These are phyloP conservation scores for Callinectes sapidus DNA, from an alignment of 2,888 invertebrate species.

Conservation along the genomic window DNA sequence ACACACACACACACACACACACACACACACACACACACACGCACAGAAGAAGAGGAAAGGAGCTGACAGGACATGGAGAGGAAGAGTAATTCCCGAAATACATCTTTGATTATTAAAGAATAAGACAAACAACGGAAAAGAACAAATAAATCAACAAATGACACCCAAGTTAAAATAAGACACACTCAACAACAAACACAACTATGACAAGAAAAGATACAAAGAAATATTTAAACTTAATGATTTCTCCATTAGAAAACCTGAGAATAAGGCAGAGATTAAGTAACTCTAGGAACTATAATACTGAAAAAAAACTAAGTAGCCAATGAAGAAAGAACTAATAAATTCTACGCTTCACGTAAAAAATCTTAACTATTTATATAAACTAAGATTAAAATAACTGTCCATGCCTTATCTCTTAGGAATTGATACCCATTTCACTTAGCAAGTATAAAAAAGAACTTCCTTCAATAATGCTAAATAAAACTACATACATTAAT, in stretches of 20 bases:
- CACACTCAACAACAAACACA: background rate
- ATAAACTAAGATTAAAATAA: too few relatives aligned
- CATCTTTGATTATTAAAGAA: background rate
- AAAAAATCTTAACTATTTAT: too few relatives aligned
- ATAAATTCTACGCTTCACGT: too few relatives aligned
- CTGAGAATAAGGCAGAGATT: background rate
- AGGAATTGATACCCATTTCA: too few relatives aligned
- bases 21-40: slow-evolving; percentile 28
- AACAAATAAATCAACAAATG: background rate
- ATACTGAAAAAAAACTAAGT: background rate
- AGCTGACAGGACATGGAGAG: slow-evolving; percentile 11
- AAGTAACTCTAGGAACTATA: background rate
- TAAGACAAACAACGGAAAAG: background rate
- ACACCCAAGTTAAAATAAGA: background rate
- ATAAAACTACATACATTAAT: too few relatives aligned
- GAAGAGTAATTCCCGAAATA: background rate
- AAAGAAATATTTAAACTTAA: background rate
- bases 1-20: slow-evolving; percentile 32
- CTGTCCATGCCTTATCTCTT: too few relatives aligned
- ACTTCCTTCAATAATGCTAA: too few relatives aligned
- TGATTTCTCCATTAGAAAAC: background rate
- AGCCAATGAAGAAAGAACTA: background rate
- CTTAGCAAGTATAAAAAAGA: too few relatives aligned
- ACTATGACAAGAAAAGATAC: background rate
- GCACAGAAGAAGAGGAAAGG: background rate